Conservation (phyloP, 1,140 invertebrate species). For the Drosophila triauraria region DNA sequence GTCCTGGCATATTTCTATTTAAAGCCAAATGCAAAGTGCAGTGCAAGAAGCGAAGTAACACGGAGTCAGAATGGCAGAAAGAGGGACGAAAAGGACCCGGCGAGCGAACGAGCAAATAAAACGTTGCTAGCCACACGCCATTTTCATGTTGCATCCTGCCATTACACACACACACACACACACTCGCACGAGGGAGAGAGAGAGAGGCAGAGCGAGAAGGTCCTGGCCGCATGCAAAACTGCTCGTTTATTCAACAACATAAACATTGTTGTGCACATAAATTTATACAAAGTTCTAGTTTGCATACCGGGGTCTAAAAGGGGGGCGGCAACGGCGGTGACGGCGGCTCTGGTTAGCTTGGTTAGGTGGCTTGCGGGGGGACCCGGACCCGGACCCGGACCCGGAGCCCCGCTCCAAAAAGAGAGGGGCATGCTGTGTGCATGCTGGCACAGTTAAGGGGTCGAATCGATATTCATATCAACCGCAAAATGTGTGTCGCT, state of each 20-base stretch:
- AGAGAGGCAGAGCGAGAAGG: background rate
- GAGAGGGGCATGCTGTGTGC: background rate
- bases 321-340: background rate
- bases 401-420: background rate
- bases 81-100: constrained; percentile 29
- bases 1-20: constrained; percentile 55
- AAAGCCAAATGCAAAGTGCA: constrained; percentile 22
- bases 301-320: constrained; percentile 52
- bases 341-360: constrained; percentile 6
- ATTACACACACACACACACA: constrained; percentile 54
- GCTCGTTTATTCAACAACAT: constrained; percentile 82
- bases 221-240: constrained; percentile 72
- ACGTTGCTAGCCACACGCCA: constrained; percentile 79
- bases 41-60: constrained; percentile 2
- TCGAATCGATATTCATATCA: constrained; percentile 80
- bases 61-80: constrained; percentile 14
- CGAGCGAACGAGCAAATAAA: constrained; percentile 69
- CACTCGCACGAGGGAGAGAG: constrained; percentile 4
- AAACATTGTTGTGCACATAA: constrained; percentile 82
- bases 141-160: constrained; percentile 82
- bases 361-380: background rate
- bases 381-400: background rate
- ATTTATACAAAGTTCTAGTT: constrained; percentile 83
- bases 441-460: constrained; percentile 72
- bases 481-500: constrained; percentile 81